Base-by-base conservation (phyloP, 2,888 invertebrate species). In the Mythimna impura region DNA sequence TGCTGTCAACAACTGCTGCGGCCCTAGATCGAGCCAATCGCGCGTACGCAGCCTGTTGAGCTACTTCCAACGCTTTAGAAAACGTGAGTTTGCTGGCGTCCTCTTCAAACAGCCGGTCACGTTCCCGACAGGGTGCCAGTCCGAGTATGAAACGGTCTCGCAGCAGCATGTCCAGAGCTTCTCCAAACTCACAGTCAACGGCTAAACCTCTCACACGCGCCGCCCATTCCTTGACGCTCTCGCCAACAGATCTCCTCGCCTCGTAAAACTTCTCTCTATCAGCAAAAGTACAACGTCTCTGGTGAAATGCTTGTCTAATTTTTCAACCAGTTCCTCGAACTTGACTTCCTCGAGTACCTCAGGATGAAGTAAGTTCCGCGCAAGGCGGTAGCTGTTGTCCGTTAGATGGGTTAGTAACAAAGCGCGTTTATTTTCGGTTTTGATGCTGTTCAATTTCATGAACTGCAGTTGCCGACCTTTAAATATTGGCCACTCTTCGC, bases 231-330 rank as follows among this genome's bases (percentile, higher is more conserved):
- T 63, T 47, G 20, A 63, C 47, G 50, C 47, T 63, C 34, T 63
- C 63, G 30, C 57, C 57, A 17, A 30, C 63, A 50, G 47, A 63
- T 30, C 30, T 63, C 3, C 30, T 50, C 20, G 47, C 63, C 63
- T 63, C 63, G 7, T 63, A 63, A 63, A 63, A 63, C 47, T 63
- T 50, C 47, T 63, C 63, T 63, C 63, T 20, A 30, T 63, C 47
- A 25, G 25, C 25, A 25, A 25, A 25, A 25, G 2, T 25, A 2
- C 25, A 25, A 25, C 25, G 25, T 25, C 25, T 25, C 25, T 1
- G 25, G 25, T 25, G 25, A 25, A 2, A 25, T 25, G 25, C 25
- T 25, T 25, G 25, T 25, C 25, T 25, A 25, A 25, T 25, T 25
- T 25, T 25, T 25, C 25, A 25, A 25, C 25, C 25, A 25, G 25